A percentile compares a stretch with the other conserved stretches of the same genome.
Conservation (phyloP, 2,797 vertebrate genomes). For the Coregonus ussuriensis region DNA sequence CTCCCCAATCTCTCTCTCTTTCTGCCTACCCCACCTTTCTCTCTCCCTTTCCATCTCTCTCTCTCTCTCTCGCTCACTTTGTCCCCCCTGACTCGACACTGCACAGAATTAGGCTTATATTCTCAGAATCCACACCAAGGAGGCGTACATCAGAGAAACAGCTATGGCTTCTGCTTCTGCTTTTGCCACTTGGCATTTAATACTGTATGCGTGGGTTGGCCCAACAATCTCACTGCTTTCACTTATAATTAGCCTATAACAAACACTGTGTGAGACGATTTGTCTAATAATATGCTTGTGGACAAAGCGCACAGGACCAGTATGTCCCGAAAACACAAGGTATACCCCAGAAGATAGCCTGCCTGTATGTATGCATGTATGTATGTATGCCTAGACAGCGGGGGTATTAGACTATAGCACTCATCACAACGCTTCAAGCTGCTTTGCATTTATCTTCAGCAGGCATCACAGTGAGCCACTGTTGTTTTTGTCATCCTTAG, state of each 20-base stretch:
- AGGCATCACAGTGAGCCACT: neutral
- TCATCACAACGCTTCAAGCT: neutral
- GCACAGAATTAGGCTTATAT: constrained; percentile 18
- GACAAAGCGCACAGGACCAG: neutral
- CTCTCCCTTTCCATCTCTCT: neutral
- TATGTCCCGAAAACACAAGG: neutral
- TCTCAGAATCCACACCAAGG: too few species aligned
- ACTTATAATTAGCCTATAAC: constrained; percentile 47
- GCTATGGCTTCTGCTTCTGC: constrained; percentile 25
- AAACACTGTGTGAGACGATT: constrained; percentile 21
- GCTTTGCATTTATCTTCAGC: neutral
- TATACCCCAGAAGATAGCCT: neutral
- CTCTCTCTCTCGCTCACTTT: constrained; percentile 6
- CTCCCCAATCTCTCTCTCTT: too few species aligned
- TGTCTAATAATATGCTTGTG: constrained; percentile 15
- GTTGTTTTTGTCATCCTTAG: neutral
- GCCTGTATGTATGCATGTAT: too few species aligned
- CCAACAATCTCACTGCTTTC: constrained; percentile 18
- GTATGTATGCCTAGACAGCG: neutral
- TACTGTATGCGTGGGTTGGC: constrained; percentile 12
- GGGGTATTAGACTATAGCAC: neutral
- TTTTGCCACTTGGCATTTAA: constrained; percentile 61
- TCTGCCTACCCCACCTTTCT: neutral
- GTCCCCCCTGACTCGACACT: constrained; percentile 46
- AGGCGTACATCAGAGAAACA: constrained; percentile 36